phyloP scores from a whole-genome alignment of 2,113 vertebrate species.

The Lamprologus lemairii region DNA sequence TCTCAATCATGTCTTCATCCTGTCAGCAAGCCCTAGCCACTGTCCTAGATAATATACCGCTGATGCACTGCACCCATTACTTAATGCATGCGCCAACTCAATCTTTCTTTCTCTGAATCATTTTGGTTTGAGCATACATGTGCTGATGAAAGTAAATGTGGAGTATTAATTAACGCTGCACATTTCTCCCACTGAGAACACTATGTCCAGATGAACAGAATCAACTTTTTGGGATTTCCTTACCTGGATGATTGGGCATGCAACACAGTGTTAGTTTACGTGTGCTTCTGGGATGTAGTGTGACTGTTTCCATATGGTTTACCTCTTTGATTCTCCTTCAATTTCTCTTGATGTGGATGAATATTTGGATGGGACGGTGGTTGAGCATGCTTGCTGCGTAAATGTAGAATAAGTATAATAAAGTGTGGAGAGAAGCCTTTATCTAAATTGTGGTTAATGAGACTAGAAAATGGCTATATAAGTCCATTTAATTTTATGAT shows the following conservation, averaged over 20 bases:
- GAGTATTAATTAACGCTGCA: background rate
- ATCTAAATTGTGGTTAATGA: background rate
- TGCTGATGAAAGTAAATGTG: background rate
- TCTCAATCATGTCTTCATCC: constrained; percentile 20
- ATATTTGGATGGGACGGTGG: background rate
- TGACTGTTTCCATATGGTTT: background rate
- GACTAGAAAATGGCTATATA: background rate
- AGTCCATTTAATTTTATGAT: background rate
- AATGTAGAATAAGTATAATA: background rate
- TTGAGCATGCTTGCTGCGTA: background rate
- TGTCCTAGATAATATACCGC: constrained; percentile 13
- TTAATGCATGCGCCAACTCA: background rate
- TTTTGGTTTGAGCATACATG: background rate
- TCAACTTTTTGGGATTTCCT: background rate
- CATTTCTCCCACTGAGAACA: background rate
- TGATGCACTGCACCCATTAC: background rate
- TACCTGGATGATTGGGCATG: background rate
- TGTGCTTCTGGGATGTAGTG: background rate
- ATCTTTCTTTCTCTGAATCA: background rate
- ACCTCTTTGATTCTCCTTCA: background rate
- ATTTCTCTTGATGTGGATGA: background rate
- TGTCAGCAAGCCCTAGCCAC: background rate
- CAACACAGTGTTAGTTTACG: background rate
- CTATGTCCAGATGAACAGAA: background rate
- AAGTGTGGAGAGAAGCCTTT: background rate